Evolutionary conservation across 2,113 vertebrate genomes (phyloP), one percentile per base, ranked within the genome.

Genomic region (Pycnonotus jocosus): DNA sequence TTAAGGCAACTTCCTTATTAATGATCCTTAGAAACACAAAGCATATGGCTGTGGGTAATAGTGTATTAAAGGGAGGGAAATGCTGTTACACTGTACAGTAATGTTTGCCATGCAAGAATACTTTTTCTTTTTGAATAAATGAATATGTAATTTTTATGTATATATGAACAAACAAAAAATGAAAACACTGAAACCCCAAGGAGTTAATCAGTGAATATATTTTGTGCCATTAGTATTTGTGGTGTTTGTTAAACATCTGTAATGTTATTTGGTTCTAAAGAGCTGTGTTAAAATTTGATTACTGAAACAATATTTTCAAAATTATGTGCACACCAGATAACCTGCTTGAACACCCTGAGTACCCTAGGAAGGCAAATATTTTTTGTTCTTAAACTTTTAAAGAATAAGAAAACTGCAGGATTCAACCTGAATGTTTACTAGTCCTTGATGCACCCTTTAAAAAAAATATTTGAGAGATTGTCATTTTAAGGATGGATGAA

Each of bases 21-120:
- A 79, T 76, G 86, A 54, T 95, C 60, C 42, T 81, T 91, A 92
- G 71, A 95, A 97, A 94, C 68, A 95, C 73, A 91, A 96, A 95
- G 91, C 92, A 95, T 95, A 84, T 96, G 90, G 64, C 58, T 90
- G 58, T 74, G 50, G 37, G 62, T 65, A 92, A 11, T 69, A 47
- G 25, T 64, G 25, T 73, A 38, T 80, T 65, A 85, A 77, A 90
- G 38, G 16, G 47, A 44, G 20, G 16, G 66, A 79, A 73, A 66
- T 61, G 45, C 45, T 90, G 22, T 57, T 87, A 83, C 38, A 35
- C 16, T 51, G 31, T 53, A 58, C 44, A 58, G 35, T 82, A 76
- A 50, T 78, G 61, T 60, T 64, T 80, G 48, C 58, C 86, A 21
- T 80, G 15, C 30, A 54, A 44, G 27, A 47, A 88, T 83, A 24